Base-by-base conservation (phyloP, 2,113 vertebrate species). In the Artemisiospiza belli region DNA sequence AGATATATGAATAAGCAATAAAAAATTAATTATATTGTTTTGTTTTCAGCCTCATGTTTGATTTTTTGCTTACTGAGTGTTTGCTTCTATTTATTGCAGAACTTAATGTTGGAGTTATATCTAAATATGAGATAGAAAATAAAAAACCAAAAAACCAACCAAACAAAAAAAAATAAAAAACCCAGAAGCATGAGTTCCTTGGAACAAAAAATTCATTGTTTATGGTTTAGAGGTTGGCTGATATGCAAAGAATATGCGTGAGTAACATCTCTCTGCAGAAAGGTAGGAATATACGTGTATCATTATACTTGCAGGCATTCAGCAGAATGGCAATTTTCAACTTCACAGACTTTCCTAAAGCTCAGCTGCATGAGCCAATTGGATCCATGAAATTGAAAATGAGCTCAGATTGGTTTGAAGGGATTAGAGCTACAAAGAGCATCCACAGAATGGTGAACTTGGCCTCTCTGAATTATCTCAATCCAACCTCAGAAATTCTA, bases 271-370 rank as follows among this genome's bases (percentile, higher is more conserved):
- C 44, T 61, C 31, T 66, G 57, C 55, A 95, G 55, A 75, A 75
- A 64, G 64, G n/a, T 11, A 72, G 83, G 74, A 91, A 76, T 85
- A 77, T 39, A 77, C 61, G 83, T 80, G 46, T 23, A 78, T 79
- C 78, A 69, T 92, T 96, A 94, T 69, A 69, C 33, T 87, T 31
- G 31, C 64, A 88, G 78, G 46, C 72, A 23, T 94, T 94, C 82
- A 93, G 86, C 73, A 91, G 54, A 94, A 94, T 94, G 66, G 51
- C 83, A 91, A 31, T 94, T 95, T 94, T 95, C 89, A 96, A 89
- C 87, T 72, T 97, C 81, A 95, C 58, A 95, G 87, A 59, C 78
- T 91, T 94, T 62, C 59, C 87, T 58, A 46, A 94, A 96, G 84
- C 82, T 85, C 68, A 84, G 44, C 35, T 73, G 63, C 47, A n/a